These are phyloP conservation scores for Oreochromis aureus DNA, from an alignment of 2,113 vertebrate genomes.

Conservation along the genomic window DNA sequence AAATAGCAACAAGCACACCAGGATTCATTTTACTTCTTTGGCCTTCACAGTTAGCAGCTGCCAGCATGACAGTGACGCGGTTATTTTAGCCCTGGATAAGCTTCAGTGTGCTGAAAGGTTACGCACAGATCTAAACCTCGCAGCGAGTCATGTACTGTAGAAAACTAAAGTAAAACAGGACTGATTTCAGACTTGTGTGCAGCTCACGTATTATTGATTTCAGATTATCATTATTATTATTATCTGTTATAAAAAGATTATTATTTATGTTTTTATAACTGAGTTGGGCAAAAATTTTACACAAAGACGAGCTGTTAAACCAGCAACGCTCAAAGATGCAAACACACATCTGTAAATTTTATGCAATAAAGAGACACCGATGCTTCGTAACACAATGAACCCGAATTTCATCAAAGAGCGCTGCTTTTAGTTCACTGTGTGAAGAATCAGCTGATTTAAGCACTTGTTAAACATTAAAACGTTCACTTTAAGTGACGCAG, in stretches of 20 bases:
- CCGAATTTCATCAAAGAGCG: neutral
- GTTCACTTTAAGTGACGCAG: neutral
- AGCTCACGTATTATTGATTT: neutral
- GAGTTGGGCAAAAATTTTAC: neutral
- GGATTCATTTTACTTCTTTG: slow-evolving; percentile 32
- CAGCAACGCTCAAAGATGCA: neutral
- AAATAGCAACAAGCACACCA: neutral
- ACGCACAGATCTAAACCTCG: slow-evolving; percentile 44
- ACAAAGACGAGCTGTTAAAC: neutral
- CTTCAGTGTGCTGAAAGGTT: slow-evolving; percentile 67
- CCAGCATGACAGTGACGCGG: neutral
- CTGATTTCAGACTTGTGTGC: neutral
- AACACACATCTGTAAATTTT: neutral
- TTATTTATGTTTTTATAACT: neutral
- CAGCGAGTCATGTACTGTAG: fast-evolving
- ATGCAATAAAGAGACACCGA: neutral
- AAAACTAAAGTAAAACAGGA: neutral
- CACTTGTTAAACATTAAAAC: neutral
- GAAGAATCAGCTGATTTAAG: neutral
- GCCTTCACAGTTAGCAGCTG: slow-evolving; percentile 46
- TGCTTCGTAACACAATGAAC: neutral
- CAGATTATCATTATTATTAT: neutral
- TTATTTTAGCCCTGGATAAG: slow-evolving; percentile 76
- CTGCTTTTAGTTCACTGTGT: neutral
- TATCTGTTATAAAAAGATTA: neutral